These are phyloP conservation scores for Gambusia yucatana DNA, from an alignment of 2,797 vertebrate species.

Conservation along the genomic window DNA sequence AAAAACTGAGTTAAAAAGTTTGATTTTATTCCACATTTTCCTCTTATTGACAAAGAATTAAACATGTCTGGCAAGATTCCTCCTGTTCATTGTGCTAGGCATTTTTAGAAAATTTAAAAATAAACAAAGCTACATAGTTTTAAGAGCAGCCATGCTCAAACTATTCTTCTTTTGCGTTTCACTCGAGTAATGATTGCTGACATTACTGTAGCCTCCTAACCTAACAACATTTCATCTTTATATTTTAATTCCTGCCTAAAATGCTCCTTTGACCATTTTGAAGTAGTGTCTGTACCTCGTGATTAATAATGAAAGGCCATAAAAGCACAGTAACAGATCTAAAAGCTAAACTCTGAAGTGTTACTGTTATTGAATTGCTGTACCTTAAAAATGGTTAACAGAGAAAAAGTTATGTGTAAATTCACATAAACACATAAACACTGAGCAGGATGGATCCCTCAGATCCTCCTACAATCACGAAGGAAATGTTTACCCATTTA, in stretches of 20 bases:
- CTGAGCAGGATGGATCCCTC: constrained; percentile 43
- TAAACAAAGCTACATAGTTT: neutral
- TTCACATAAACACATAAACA: constrained; percentile 42
- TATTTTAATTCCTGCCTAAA: neutral
- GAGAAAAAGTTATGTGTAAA: constrained; percentile 50
- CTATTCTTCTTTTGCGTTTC: neutral
- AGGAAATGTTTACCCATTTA: constrained; percentile 68
- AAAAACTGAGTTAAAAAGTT: neutral
- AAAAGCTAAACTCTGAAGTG: neutral
- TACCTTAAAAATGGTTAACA: constrained; percentile 38
- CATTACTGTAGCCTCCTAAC: constrained; percentile 5
- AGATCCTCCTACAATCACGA: constrained; percentile 55
- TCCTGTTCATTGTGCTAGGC: neutral
- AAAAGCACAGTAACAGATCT: neutral
- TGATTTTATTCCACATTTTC: neutral
- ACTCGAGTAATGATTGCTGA: neutral
- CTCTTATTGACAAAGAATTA: neutral
- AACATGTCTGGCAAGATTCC: neutral
- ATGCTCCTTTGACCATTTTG: neutral
- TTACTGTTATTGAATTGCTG: neutral
- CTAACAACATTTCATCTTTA: neutral
- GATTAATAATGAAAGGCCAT: neutral
- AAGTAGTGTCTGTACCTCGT: neutral
- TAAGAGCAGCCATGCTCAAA: neutral
- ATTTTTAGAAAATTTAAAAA: neutral